Conservation (phyloP, 1,140 invertebrate genomes). For the Temnothorax curvispinosus region DNA sequence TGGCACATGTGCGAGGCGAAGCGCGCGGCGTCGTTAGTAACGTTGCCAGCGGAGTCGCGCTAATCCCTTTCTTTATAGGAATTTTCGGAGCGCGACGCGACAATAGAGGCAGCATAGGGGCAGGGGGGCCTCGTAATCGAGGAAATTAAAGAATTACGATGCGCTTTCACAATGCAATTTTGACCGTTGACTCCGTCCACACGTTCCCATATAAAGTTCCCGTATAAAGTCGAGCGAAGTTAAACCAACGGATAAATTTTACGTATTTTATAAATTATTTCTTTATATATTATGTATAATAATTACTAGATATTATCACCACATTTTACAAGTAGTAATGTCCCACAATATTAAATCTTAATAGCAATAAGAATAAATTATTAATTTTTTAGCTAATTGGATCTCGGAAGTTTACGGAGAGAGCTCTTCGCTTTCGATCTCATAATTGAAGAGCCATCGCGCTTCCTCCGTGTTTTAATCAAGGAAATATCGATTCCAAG, state of each 20-base stretch:
- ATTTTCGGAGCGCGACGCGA: slow-evolving; percentile 28
- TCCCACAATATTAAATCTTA: neutral
- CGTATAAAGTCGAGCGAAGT: no score
- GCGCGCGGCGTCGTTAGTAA: slow-evolving; percentile 24
- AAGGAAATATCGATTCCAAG: neutral
- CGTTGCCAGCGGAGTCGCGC: neutral
- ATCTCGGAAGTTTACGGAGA: neutral
- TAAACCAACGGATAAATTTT: neutral
- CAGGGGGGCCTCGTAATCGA: neutral
- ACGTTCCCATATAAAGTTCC: neutral
- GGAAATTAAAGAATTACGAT: slow-evolving; percentile 18
- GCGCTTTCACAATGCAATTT: neutral
- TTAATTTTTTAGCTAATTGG: neutral
- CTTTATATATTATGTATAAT: no score
- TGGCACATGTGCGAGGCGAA: slow-evolving; percentile 38
- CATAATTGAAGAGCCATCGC: neutral
- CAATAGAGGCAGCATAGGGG: neutral
- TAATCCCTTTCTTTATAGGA: slow-evolving; percentile 53
- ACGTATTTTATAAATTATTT: neutral
- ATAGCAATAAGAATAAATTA: neutral
- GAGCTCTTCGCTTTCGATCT: neutral
- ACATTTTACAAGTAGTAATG: neutral
- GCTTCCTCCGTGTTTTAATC: neutral
- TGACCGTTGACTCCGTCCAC: neutral
- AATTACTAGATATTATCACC: neutral